Evolutionary conservation across 30 jellyfish, hydroid and myxozoan species (phyloP).

Genomic region (Pseudorhiza aurosa): DNA sequence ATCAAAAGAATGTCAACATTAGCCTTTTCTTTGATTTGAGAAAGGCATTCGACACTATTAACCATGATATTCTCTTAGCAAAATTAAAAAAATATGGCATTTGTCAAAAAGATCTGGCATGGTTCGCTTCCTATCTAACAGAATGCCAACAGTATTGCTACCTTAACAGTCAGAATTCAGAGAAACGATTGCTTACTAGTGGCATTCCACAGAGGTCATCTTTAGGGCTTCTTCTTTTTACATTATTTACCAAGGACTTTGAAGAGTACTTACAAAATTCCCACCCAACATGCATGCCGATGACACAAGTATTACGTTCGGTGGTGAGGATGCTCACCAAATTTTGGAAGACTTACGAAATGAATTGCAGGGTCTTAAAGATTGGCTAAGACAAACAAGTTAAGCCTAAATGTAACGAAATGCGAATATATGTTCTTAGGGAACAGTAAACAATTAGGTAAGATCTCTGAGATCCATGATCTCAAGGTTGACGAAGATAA

Average conservation of each 20-base stretch:
- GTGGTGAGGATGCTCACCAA: no score
- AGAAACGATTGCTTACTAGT: slow-evolving; percentile 30
- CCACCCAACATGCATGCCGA: slow-evolving; percentile 32
- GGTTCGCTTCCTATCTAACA: slow-evolving; percentile 44
- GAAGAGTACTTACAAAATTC: slow-evolving; percentile 25
- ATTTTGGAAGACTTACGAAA: slow-evolving; percentile 18
- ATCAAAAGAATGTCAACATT: no score
- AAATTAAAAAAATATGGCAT: neutral
- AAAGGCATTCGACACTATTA: neutral
- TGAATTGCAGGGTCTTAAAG: slow-evolving; percentile 5
- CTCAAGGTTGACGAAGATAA: no score
- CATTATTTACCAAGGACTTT: slow-evolving; percentile 27
- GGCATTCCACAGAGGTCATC: slow-evolving; percentile 47
- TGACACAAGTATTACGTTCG: slow-evolving; percentile 47
- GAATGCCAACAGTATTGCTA: no score
- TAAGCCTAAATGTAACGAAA: no score
- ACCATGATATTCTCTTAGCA: neutral
- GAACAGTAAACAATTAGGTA: neutral
- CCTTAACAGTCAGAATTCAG: no score
- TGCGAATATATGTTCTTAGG: no score
- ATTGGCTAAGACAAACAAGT: slow-evolving; percentile 33
- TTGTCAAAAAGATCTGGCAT: neutral
- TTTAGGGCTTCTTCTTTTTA: slow-evolving; percentile 53
- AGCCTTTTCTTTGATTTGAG: no score
- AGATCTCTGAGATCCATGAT: no score